Evolutionary conservation across 2,797 vertebrate species (phyloP).

Genomic region (Rhabdophis nuchalis): DNA sequence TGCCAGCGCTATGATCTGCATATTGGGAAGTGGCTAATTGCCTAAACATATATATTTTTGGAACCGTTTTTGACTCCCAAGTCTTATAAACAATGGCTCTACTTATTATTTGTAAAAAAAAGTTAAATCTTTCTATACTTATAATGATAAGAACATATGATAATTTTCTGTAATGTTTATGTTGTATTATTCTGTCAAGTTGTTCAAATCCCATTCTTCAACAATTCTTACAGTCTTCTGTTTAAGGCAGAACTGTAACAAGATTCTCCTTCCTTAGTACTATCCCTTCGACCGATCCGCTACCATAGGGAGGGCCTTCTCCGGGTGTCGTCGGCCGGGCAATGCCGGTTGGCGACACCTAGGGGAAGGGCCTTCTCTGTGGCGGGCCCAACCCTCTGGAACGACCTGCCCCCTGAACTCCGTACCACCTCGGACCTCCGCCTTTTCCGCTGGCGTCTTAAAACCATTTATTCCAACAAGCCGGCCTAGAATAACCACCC

Average conservation of each 20-base stretch:
- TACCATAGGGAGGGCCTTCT: too few species aligned
- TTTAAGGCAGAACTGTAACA: not conserved
- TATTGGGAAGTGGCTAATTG: not conserved
- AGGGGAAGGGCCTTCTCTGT: too few species aligned
- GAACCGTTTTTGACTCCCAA: not conserved
- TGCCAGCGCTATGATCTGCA: constrained; percentile 1
- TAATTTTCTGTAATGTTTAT: not conserved
- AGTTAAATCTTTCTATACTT: not conserved
- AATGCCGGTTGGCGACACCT: too few species aligned
- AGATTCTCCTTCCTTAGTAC: not conserved
- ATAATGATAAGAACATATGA: not conserved
- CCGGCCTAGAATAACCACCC: too few species aligned
- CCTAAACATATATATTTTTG: not conserved
- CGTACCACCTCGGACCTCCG: too few species aligned
- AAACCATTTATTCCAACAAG: too few species aligned
- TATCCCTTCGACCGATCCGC: too few species aligned
- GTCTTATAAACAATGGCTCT: not conserved
- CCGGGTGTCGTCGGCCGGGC: too few species aligned
- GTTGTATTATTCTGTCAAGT: not conserved
- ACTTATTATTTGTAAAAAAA: not conserved
- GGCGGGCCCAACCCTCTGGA: too few species aligned
- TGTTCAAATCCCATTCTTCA: not conserved
- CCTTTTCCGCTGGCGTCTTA: too few species aligned
- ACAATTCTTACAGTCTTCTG: not conserved
- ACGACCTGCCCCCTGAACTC: too few species aligned